Base-by-base conservation (phyloP, 2,797 vertebrate genomes). In the Alosa sapidissima region DNA sequence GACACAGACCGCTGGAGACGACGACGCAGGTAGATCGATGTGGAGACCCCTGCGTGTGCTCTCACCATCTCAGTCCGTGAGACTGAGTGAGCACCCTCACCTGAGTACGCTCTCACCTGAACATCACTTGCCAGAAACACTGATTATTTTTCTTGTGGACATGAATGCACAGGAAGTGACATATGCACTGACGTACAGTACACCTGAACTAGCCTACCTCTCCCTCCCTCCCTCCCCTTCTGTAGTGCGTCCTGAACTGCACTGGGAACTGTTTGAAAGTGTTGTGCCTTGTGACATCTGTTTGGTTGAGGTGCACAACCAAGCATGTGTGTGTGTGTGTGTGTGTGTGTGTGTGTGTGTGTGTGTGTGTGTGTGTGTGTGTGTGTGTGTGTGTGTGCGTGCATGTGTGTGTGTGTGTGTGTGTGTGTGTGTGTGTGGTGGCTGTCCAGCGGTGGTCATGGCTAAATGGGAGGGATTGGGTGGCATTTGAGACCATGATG, bases 1-100 rank as follows among this genome's bases (percentile, higher is more conserved):
- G 85, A 86, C 85, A 86, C 85, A 83, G 87, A 41, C 81, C 14
- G 16, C 68, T 85, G 62, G 49, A 78, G 81, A 84, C 81, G 83
- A 83, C 65, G 82, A 14, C 65, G 83, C 81, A 84, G 81, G 41
- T 55, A 85, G 86, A 87, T 88, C 84, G 85, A 86, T 83, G 62
- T 62, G 62, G 45, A 85, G 86, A 83, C 47, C 65, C 82, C 2
- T 1, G 68, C 14, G 33, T 19, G 54, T 3, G 36, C 36, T 75
- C 13, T 14, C 33, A 11, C 13, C 28, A 33, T 45, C 28, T 75
- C 16, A 14, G 16, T 75, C 68, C 33, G 13, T 14, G 0, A 75
- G 33, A 19, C 68, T 7, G 28, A 24, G 24, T 5, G 68, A 45
- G 36, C 1, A 41, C 36, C 9, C 28, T 68, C 62, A 68, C 28